Base-by-base conservation (phyloP, 2,888 invertebrate genomes). In the Parnassius orleans region DNA sequence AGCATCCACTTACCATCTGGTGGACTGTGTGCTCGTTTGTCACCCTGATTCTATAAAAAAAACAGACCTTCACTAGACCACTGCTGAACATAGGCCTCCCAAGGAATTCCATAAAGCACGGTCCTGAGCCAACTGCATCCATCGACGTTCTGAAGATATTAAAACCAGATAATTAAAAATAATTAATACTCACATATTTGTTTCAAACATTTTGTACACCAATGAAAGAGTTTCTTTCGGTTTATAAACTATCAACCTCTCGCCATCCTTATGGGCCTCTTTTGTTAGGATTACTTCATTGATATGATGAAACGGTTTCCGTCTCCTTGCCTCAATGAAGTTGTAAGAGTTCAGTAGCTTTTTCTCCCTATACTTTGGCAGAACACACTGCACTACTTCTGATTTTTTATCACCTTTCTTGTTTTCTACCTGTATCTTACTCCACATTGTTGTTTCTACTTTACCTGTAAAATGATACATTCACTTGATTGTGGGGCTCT, bases 281-380 rank as follows among this genome's bases (percentile, higher is more conserved):
- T 81, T 80, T 0, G 76, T 74, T 57, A 85, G 48, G n/a, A 84
- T 61, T 2, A 80, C 83, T 60, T 86, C 87, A 43, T 77, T 74
- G 0, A 66, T 60, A 11, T 72, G 50, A 47, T 67, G 62, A 48
- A 71, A 69, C 0, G 67, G 59, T 15, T 65, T 76, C 0, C 65
- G 60, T 47, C 71, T 75, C 15, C 70, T 72, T 0, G 55, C 15
- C 2, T 65, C 55, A 0, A 15, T 3, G 5, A 79, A 59, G 9
- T 58, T 68, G 42, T 70, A 82, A 0, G 67, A 72, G 0, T 73
- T 71, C 2, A 87, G 57, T 0, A 79, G 59, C 55, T 78, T 84
- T 57, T 81, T 86, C 69, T 90, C 88, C n/a, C 80, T 76, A 60
- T 82, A 90, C 42, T 80, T 80, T 0, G 90, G 90, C 1, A 90